Evolutionary conservation across 1,140 invertebrate species (phyloP), one percentile per base, ranked within the genome.

Genomic region (Contarinia nasturtii): DNA sequence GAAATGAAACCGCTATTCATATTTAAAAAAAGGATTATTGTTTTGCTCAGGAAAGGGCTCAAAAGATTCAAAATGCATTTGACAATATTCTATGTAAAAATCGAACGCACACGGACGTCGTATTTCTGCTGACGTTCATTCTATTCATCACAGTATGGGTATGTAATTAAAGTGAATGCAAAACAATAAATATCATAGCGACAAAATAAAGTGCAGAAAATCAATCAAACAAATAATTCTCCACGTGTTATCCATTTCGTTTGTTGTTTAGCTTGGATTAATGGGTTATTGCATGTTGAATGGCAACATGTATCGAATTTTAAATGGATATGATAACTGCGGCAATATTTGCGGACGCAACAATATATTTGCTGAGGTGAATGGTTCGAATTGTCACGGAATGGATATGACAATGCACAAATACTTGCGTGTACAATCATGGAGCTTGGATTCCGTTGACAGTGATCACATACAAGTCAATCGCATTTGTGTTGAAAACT

Each of bases 271-370:
- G 76, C 56, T 65, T 22, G 66, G 53, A 48, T 59, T 76, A 42
- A 19, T 73, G 14, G 58, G 49, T 2, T 70, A 70, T 48, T 70
- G 69, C 43, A 59, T 66, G n/a, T 60, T 58, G 37, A 61, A 75
- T 51, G 72, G 72, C 4, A 70, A 79, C 51, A 65, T 75, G 34
- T 65, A 68, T 50, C 61, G 78, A 18, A 58, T 82, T 12, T 57
- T 79, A 33, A 71, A 79, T 57, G 79, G 79, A 10, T 76, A 74
- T 50, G 77, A 82, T 54, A 71, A 75, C 52, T 79, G 74, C 55
- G 78, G 72, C 2, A 76, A 80, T 54, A 62, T 80, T 43, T 83
- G 80, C 55, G 76, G 78, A 7, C 65, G 62, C 41, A 51, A 64
- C 20, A 69, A 65, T 8, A 17, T 45, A 0, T 54, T 55, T 27